Conservation (phyloP, 2,888 invertebrate genomes). For the Limnephilus marmoratus region DNA sequence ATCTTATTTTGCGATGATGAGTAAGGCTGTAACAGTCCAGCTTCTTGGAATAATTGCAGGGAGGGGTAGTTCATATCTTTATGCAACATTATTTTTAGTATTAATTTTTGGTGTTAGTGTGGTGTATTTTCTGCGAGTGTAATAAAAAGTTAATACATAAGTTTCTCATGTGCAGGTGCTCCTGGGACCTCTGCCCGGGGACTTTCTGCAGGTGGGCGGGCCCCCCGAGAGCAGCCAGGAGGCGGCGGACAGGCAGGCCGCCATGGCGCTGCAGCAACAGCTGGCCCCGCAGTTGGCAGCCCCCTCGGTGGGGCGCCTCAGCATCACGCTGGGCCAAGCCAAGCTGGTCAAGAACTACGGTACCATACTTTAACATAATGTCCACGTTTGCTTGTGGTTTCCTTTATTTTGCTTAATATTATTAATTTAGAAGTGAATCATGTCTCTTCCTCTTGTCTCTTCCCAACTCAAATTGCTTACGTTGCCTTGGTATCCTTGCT, state of each 20-base stretch:
- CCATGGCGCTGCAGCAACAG: conserved; percentile 83
- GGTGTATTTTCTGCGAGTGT: too few relatives aligned
- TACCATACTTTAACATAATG: conserved; percentile 67
- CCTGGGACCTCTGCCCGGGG: conserved; percentile 87
- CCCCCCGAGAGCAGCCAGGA: conserved; percentile 80
- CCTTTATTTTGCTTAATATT: neutral
- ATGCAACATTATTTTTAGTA: too few relatives aligned
- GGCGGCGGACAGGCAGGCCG: conserved; percentile 88
- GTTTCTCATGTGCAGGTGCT: conserved; percentile 78
- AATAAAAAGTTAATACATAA: too few relatives aligned
- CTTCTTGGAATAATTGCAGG: too few relatives aligned
- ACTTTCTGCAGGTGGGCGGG: conserved; percentile 81
- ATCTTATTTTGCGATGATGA: too few relatives aligned
- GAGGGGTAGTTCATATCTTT: too few relatives aligned
- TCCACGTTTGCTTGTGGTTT: neutral
- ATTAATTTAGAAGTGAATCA: too few relatives aligned
- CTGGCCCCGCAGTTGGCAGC: conserved; percentile 75
- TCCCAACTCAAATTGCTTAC: too few relatives aligned
- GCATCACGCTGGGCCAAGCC: conserved; percentile 92
- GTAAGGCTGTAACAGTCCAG: too few relatives aligned
- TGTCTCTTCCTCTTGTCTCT: too few relatives aligned
- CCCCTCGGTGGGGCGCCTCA: conserved; percentile 82
- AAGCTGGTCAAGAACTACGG: conserved; percentile 96
- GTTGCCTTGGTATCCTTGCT: too few relatives aligned
- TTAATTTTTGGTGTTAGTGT: too few relatives aligned